A percentile compares a stretch with the other conserved stretches of the same genome.
Evolutionary conservation across 1,140 invertebrate genomes (phyloP).

Genomic region (Calosoma granatense): DNA sequence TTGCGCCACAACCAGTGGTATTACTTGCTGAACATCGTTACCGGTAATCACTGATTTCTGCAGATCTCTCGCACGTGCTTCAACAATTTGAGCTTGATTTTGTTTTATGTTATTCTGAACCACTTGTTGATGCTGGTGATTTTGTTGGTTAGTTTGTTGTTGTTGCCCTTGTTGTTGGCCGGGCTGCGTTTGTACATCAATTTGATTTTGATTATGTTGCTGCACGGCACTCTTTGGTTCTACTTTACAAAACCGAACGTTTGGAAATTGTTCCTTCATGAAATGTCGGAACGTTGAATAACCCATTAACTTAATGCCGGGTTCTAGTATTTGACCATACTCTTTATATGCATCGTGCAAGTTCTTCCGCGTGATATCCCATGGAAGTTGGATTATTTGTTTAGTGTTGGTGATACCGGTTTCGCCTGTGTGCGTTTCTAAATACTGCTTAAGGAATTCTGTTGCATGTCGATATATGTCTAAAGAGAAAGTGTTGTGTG

Average conservation of each 20-base stretch:
- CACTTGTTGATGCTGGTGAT: conserved; percentile 39
- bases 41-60: conserved; percentile 39
- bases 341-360: conserved; percentile 62
- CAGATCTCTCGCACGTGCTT: conserved; percentile 38
- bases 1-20: conserved; percentile 47
- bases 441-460: conserved; percentile 61
- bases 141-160: conserved; percentile 38
- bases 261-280: conserved; percentile 70
- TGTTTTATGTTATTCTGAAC: conserved; percentile 39
- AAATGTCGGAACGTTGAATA: conserved; percentile 70
- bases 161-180: conserved; percentile 36
- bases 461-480: conserved; percentile 68
- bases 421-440: conserved; percentile 47
- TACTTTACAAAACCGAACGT: conserved; percentile 61
- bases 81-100: conserved; percentile 37
- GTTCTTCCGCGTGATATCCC: conserved; percentile 60
- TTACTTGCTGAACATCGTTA: conserved; percentile 42
- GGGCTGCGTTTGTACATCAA: conserved; percentile 33
- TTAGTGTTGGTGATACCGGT: conserved; percentile 38
- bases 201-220: conserved; percentile 38
- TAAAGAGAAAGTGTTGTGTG: conserved; percentile 70
- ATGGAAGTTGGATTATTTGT: conserved; percentile 49
- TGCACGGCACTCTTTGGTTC: conserved; percentile 43
- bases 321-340: conserved; percentile 54
- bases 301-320: conserved; percentile 61